Base-by-base conservation (phyloP, 2,888 invertebrate genomes). In the Erpobdella octoculata region DNA sequence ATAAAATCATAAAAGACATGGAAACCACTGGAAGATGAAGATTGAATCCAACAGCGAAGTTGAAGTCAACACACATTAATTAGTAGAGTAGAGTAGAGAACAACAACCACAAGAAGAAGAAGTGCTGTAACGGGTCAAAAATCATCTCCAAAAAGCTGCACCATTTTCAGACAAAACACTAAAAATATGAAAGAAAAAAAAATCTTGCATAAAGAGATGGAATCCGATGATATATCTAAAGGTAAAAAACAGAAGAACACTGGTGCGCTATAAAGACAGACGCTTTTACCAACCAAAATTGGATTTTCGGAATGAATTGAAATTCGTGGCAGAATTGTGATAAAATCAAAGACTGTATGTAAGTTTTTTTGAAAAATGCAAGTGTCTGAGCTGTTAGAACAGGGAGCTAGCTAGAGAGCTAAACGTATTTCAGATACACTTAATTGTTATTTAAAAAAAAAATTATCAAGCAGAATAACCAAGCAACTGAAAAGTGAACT, bases 81-180 rank as follows among this genome's bases (percentile, higher is more conserved):
- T n/a, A n/a, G n/a, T n/a, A n/a, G n/a, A n/a, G n/a, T n/a, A n/a
- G n/a, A n/a, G n/a, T n/a, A n/a, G n/a, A n/a, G n/a, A 53, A 53
- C 46, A 46, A 46, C 53, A 53, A 53, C n/a, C n/a, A n/a, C n/a
- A n/a, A n/a, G n/a, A n/a, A n/a, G n/a, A n/a, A n/a, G n/a, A n/a
- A n/a, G n/a, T n/a, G n/a, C n/a, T n/a, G n/a, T n/a, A 28, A 53
- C 21, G 12, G n/a, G 21, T 15, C 53, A 53, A 28, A 53, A 53
- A 53, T 5, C 48, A 48, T 25, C 53, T 21, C 53, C 53, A 25
- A 25, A 6, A 53, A 53, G 28, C 53, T 53, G n/a, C n/a, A n/a
- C n/a, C 15, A 53, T 12, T 53, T 53, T 53, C 53, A 53, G 53
- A 53, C n/a, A n/a, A n/a, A n/a, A n/a, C n/a, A n/a, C n/a, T n/a